Evolutionary conservation across 2,113 vertebrate species (phyloP).

Genomic region (Plotosus lineatus): DNA sequence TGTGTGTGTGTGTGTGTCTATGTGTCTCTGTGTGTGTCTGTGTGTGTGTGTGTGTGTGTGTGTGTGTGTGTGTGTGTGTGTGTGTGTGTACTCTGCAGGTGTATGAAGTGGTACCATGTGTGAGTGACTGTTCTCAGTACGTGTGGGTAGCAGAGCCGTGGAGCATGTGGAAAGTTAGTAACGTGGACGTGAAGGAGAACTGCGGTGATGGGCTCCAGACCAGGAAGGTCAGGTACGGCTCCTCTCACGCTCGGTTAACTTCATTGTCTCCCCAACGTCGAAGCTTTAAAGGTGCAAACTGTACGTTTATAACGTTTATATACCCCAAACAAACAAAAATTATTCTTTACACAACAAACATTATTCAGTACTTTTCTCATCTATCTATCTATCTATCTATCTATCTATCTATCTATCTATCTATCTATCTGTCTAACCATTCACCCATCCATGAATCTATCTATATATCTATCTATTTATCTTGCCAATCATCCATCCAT

Average conservation of each 20-base stretch:
- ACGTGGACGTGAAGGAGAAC: conserved; percentile 87
- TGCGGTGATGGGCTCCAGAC: conserved; percentile 95
- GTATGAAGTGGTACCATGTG: conserved; percentile 94
- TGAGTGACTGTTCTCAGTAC: conserved; percentile 94
- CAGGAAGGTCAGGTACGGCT: conserved; percentile 89
- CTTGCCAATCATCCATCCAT: no score
- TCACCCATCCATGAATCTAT: no score
- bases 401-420: no score
- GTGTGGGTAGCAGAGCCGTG: conserved; percentile 92
- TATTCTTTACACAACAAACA: no score
- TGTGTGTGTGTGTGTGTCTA: neutral
- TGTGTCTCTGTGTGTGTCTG: no score
- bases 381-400: no score
- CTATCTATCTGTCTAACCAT: no score
- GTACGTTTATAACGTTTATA: neutral
- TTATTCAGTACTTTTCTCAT: no score
- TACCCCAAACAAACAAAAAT: neutral
- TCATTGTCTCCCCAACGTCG: neutral
- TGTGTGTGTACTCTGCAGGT: conserved; percentile 74
- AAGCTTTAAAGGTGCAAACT: neutral
- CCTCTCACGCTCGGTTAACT: neutral
- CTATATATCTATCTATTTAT: no score
- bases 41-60: neutral
- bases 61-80: conserved; percentile 4
- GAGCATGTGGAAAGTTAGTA: conserved; percentile 95